Evolutionary conservation across 1,140 invertebrate genomes (phyloP).

Genomic region (Chrysopa pallens): DNA sequence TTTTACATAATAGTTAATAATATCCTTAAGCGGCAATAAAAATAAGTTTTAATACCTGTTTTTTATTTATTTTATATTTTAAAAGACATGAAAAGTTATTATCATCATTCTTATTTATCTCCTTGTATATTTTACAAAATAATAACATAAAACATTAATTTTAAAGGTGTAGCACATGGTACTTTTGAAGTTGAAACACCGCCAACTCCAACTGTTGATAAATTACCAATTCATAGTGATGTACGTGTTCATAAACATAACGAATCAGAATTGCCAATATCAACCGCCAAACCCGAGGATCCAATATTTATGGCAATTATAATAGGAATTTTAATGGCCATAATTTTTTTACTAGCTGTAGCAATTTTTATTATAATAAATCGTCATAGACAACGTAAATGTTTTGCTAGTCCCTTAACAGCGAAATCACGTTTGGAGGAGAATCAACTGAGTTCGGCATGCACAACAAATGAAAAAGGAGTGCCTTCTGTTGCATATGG

Average conservation of each 20-base stretch:
- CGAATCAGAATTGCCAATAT: constrained; percentile 29
- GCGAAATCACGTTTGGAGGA: constrained; percentile 27
- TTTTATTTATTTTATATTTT: no score
- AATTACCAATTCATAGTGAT: constrained; percentile 26
- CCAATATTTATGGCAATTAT: constrained; percentile 61
- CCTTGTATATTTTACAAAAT: no score
- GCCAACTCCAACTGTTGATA: constrained; percentile 16
- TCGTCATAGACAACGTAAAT: constrained; percentile 53
- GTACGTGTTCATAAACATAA: constrained; percentile 26
- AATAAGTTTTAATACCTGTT: no score
- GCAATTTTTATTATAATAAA: constrained; percentile 57
- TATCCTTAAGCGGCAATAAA: no score
- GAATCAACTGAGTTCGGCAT: constrained; percentile 10
- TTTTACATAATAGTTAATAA: no score
- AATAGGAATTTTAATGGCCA: constrained; percentile 55
- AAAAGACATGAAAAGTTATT: no score
- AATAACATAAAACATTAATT: no score
- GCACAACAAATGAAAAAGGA: constrained; percentile 16
- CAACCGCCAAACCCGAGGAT: constrained; percentile 44
- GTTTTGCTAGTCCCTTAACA: constrained; percentile 46
- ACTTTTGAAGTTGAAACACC: constrained; percentile 39
- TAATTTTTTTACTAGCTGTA: constrained; percentile 49
- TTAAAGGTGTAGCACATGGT: constrained; percentile 42
- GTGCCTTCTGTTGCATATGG: constrained; percentile 18
- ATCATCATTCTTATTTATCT: no score